These are phyloP conservation scores for Thecocarcelia acutangulata DNA, from an alignment of 2,888 invertebrate genomes.

Conservation along the genomic window DNA sequence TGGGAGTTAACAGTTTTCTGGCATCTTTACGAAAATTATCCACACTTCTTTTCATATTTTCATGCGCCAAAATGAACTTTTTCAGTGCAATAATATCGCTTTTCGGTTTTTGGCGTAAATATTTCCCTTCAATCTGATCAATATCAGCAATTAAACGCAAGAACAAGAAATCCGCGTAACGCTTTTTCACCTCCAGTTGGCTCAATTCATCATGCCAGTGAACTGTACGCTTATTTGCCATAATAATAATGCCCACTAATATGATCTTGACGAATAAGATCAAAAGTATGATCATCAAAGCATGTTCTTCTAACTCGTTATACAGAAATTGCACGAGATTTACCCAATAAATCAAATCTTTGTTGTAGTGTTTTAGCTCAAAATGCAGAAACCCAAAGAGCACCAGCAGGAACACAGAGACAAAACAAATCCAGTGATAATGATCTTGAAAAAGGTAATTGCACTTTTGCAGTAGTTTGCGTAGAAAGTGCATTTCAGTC, in stretches of 20 bases:
- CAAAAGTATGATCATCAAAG: conserved; percentile 69
- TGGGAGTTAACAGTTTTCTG: conserved; percentile 76
- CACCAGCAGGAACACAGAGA: conserved; percentile 63
- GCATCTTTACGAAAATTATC: conserved; percentile 80
- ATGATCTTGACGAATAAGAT: conserved; percentile 68
- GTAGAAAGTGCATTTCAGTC: conserved; percentile 58
- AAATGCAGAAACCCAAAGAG: conserved; percentile 72
- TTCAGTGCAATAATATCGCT: conserved; percentile 71
- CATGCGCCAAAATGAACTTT: conserved; percentile 76
- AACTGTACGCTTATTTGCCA: conserved; percentile 71
- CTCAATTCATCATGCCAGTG: conserved; percentile 72
- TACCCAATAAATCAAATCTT: conserved; percentile 73
- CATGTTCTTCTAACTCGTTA: conserved; percentile 70
- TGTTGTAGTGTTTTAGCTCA: conserved; percentile 71
- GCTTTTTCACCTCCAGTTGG: conserved; percentile 78
- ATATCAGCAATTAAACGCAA: conserved; percentile 77
- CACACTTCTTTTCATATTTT: conserved; percentile 77
- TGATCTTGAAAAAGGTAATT: conserved; percentile 71
- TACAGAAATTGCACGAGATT: conserved; percentile 64
- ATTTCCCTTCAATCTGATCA: conserved; percentile 75
- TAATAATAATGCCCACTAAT: conserved; percentile 70
- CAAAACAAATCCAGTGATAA: conserved; percentile 70
- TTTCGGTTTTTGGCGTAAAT: conserved; percentile 65
- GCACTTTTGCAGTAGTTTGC: conserved; percentile 65
- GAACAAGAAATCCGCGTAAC: conserved; percentile 78